These are phyloP conservation scores for Drosophila murphyi DNA, from an alignment of 1,140 invertebrate species.

Conservation along the genomic window DNA sequence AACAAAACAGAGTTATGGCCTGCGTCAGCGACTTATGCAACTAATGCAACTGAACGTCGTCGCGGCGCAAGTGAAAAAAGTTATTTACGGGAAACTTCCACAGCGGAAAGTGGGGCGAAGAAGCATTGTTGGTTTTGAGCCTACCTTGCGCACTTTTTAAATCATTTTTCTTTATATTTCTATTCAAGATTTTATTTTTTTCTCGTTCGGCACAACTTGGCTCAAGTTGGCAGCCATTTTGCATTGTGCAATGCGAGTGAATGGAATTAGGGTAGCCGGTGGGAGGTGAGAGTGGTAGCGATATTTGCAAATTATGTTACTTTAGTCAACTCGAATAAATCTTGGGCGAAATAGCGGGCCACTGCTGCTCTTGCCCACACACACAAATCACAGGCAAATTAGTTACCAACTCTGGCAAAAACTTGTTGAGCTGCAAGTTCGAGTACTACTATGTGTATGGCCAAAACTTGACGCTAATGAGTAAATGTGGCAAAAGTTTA, in stretches of 20 bases:
- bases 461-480: conserved; percentile 74
- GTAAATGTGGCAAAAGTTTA: conserved; percentile 81
- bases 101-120: not conserved
- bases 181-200: not conserved
- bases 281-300: not conserved
- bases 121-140: conserved; percentile 46
- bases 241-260: conserved; percentile 52
- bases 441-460: conserved; percentile 31
- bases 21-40: conserved; percentile 55
- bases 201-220: not conserved
- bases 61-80: conserved; percentile 51
- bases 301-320: conserved; percentile 78
- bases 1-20: conserved; percentile 23
- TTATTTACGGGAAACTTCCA: conserved; percentile 68
- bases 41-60: conserved; percentile 68
- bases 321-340: conserved; percentile 76
- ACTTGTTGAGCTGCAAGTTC: conserved; percentile 75
- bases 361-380: conserved; percentile 21
- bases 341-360: conserved; percentile 47
- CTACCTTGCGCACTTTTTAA: conserved; percentile 68
- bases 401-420: conserved; percentile 49
- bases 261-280: conserved; percentile 13
- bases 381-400: conserved; percentile 78
- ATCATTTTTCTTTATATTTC: conserved; percentile 52
- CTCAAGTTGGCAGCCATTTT: conserved; percentile 54